phyloP scores from a whole-genome alignment of 2,797 vertebrate genomes.

The Mormyrops boulengeri region DNA sequence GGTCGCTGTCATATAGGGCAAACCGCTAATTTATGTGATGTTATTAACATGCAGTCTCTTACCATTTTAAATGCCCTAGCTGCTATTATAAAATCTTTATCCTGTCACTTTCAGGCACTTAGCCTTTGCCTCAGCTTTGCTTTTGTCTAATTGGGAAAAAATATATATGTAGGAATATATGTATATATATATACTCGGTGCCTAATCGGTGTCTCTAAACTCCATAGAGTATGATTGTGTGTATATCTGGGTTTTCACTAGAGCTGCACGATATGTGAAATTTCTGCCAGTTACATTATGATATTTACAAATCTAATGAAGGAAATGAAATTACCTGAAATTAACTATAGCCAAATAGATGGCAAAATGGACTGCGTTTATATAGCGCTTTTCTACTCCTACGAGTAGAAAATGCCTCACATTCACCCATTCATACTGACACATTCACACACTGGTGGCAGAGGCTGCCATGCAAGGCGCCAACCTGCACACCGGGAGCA shows the following conservation, averaged over 20 bases:
- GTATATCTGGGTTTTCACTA: background rate
- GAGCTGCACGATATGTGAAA: background rate
- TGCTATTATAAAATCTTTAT: constrained; percentile 23
- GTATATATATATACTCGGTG: background rate
- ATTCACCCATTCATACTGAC: too few relatives aligned
- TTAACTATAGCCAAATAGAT: background rate
- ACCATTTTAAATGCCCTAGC: constrained; percentile 35
- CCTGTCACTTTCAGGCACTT: constrained; percentile 15
- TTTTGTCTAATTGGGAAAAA: background rate
- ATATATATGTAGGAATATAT: background rate
- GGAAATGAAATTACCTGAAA: background rate
- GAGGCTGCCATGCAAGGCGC: too few relatives aligned
- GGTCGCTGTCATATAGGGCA: constrained; percentile 26
- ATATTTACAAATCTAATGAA: background rate
- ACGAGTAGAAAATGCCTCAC: too few relatives aligned
- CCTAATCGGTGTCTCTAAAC: background rate
- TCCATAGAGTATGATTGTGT: background rate
- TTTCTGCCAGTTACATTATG: background rate
- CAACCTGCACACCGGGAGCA: too few relatives aligned
- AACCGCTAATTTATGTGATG: constrained; percentile 40
- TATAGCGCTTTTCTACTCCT: too few relatives aligned
- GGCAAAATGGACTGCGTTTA: too few relatives aligned
- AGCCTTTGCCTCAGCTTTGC: constrained; percentile 11
- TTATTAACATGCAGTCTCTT: constrained; percentile 42
- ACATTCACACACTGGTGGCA: too few relatives aligned